Conservation (phyloP, 2,888 invertebrate species). For the Diarsia mendica region DNA sequence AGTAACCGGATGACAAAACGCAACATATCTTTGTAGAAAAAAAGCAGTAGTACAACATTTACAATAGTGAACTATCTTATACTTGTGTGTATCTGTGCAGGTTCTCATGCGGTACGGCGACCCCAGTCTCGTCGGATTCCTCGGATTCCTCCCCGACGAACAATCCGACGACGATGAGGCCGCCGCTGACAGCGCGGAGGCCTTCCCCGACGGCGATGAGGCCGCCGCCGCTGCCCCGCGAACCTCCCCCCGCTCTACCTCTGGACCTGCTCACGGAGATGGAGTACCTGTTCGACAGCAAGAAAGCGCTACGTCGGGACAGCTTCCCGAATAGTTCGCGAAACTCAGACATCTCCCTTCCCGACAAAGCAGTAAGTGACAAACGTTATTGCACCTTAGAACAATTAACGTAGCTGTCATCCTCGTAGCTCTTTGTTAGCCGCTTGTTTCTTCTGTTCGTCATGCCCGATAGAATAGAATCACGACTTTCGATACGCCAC, state of each 20-base stretch:
- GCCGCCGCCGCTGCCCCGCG: conserved; percentile 66
- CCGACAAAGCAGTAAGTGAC: conserved; percentile 83
- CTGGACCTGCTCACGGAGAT: conserved; percentile 87
- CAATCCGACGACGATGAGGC: conserved; percentile 60
- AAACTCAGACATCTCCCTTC: conserved; percentile 75
- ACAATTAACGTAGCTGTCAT: conserved; percentile 58
- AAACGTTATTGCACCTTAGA: conserved; percentile 51
- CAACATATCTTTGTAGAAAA: background rate
- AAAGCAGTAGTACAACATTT: background rate
- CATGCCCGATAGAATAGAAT: conserved; percentile 69
- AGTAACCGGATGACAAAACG: background rate
- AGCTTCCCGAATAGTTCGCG: conserved; percentile 79
- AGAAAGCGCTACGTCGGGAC: conserved; percentile 77
- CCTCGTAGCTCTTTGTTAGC: conserved; percentile 61
- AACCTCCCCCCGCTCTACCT: conserved; percentile 77
- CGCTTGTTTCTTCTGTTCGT: conserved; percentile 67
- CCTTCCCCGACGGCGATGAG: conserved; percentile 13
- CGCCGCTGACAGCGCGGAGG: background rate
- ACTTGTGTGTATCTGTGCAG: conserved; percentile 64
- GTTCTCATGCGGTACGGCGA: conserved; percentile 86
- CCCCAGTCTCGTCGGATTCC: conserved; percentile 85
- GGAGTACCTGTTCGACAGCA: conserved; percentile 82
- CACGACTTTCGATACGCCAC: conserved; percentile 69
- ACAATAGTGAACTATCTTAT: conserved; percentile 4
- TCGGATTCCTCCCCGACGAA: conserved; percentile 79